Percentiles rank a stretch among this genome's conserved stretches.
Evolutionary conservation across 2,888 invertebrate genomes (phyloP).

Genomic region (Gastrophysa polygoni): DNA sequence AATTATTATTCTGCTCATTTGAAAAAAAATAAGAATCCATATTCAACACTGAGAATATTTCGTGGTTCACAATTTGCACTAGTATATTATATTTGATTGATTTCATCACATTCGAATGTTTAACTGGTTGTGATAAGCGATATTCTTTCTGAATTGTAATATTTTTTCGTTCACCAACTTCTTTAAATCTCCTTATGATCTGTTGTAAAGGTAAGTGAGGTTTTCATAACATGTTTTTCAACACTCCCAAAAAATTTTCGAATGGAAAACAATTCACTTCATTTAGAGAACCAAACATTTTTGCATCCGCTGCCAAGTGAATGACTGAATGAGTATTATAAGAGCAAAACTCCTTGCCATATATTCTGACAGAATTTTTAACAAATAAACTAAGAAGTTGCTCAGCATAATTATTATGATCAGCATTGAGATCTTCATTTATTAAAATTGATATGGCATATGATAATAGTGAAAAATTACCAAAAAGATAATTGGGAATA

Average conservation of each 20-base stretch:
- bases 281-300: constrained; percentile 26
- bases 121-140: neutral
- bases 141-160: constrained; percentile 1
- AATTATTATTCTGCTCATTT: too few species aligned
- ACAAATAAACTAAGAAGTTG: constrained; percentile 27
- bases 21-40: too few species aligned
- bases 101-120: constrained; percentile 2
- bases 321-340: constrained; percentile 32
- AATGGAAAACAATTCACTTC: constrained; percentile 26
- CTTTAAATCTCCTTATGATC: constrained; percentile 20
- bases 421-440: constrained; percentile 15
- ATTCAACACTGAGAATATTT: constrained; percentile 2
- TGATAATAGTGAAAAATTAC: constrained; percentile 21
- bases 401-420: constrained; percentile 32
- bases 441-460: constrained; percentile 17
- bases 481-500: constrained; percentile 19
- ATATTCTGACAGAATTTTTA: constrained; percentile 19
- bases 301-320: constrained; percentile 30
- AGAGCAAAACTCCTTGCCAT: constrained; percentile 23
- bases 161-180: constrained; percentile 7
- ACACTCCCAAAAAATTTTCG: constrained; percentile 28
- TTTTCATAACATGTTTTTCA: constrained; percentile 31
- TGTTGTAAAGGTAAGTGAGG: constrained; percentile 29
- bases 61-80: neutral
- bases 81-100: neutral